Conservation (phyloP, 92 coral and sea anemone species). For the Epizoanthus ramosus region DNA sequence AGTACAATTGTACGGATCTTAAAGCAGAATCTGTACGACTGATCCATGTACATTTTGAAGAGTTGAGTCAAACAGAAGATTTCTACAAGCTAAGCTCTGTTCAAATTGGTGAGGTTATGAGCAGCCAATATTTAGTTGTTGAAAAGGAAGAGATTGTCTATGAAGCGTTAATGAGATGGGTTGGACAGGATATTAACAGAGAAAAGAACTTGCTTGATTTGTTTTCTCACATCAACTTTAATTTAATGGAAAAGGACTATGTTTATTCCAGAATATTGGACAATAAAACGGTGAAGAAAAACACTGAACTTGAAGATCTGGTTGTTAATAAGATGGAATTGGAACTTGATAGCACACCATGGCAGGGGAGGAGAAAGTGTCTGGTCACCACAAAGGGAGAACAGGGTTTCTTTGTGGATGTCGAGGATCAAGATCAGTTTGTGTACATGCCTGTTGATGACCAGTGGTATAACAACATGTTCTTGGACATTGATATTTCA, state of each 20-base stretch:
- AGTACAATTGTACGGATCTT: conserved; percentile 21
- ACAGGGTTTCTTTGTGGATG: conserved; percentile 8
- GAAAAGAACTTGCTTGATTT: not conserved
- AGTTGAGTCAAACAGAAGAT: conserved; percentile 12
- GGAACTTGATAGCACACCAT: not conserved
- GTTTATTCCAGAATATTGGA: not conserved
- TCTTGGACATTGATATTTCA: conserved; percentile 3
- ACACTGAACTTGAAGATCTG: not conserved
- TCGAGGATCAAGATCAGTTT: not conserved
- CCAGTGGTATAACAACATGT: conserved; percentile 23
- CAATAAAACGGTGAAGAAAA: conserved; percentile 6
- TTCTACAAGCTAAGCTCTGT: not conserved
- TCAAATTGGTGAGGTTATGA: not conserved
- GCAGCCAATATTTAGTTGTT: not conserved
- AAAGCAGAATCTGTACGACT: conserved; percentile 21
- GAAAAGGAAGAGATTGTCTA: conserved; percentile 15
- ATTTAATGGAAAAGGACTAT: not conserved
- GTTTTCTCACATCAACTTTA: not conserved
- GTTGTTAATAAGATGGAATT: not conserved
- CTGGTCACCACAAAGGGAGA: not conserved
- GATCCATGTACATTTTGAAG: conserved; percentile 10
- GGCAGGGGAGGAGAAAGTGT: not conserved
- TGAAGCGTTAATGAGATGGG: conserved; percentile 22
- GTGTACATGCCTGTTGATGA: conserved; percentile 12
- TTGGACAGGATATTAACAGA: not conserved